phyloP scores from a whole-genome alignment of 2,888 invertebrate species.

The Ophioninae sp. region DNA sequence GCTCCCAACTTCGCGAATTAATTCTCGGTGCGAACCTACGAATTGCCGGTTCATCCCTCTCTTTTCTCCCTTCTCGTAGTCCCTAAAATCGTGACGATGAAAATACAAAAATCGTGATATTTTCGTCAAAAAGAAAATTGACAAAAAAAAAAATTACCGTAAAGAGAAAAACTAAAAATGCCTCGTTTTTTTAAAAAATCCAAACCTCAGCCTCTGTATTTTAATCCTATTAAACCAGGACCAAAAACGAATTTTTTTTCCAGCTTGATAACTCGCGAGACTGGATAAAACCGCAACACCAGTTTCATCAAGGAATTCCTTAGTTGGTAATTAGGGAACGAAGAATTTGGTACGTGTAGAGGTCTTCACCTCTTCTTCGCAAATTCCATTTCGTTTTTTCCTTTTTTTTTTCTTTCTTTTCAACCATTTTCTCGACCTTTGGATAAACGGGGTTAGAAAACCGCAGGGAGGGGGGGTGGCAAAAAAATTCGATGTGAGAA shows the following conservation, averaged over 20 bases:
- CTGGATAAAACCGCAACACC: not conserved
- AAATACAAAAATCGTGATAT: not conserved
- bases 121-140: not conserved
- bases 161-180: not conserved
- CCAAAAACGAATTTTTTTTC: not conserved
- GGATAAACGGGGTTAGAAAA: not conserved
- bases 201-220: not conserved
- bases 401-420: not conserved
- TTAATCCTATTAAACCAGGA: not conserved
- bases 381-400: not conserved
- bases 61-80: not conserved
- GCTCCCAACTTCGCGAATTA: constrained; percentile 11
- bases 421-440: not conserved
- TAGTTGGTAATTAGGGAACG: not conserved
- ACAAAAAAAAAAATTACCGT: not conserved
- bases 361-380: not conserved
- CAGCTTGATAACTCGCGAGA: not conserved
- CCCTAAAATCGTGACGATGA: not conserved
- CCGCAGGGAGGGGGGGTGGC: not conserved
- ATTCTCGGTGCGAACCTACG: not conserved
- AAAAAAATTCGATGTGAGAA: not conserved
- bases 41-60: not conserved
- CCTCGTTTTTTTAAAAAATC: not conserved
- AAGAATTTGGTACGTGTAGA: not conserved
- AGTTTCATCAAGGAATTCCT: not conserved